Evolutionary conservation across 2,888 invertebrate genomes (phyloP).

Genomic region (Folsomia manolachei): DNA sequence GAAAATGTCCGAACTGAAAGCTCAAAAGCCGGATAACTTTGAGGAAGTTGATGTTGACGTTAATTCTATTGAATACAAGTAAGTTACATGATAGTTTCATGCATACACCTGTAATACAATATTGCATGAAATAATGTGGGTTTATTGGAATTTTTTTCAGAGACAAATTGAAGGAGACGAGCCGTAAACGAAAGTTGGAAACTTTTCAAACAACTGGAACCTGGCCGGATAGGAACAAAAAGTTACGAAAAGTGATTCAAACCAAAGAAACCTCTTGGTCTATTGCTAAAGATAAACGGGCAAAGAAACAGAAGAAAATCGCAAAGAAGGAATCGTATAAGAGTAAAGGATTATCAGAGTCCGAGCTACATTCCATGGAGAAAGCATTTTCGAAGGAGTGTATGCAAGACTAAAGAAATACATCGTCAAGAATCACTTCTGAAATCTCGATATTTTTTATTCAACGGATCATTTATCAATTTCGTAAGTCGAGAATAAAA

Average conservation of each 20-base stretch:
- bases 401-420: too few species aligned
- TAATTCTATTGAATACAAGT: slow-evolving; percentile 70
- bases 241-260: slow-evolving; percentile 58
- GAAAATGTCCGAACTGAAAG: slow-evolving; percentile 90
- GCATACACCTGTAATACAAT: slow-evolving; percentile 9
- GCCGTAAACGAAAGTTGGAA: slow-evolving; percentile 68
- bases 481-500: not conserved
- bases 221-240: slow-evolving; percentile 67
- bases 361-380: slow-evolving; percentile 73
- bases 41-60: slow-evolving; percentile 65
- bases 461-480: too few species aligned
- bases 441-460: not conserved
- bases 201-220: slow-evolving; percentile 70
- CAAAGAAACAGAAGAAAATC: slow-evolving; percentile 60
- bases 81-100: slow-evolving; percentile 27
- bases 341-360: slow-evolving; percentile 63
- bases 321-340: slow-evolving; percentile 57
- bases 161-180: slow-evolving; percentile 73
- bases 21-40: slow-evolving; percentile 61
- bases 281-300: slow-evolving; percentile 52
- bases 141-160: slow-evolving; percentile 51
- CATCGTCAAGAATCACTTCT: not conserved
- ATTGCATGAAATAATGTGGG: not conserved
- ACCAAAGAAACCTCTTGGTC: slow-evolving; percentile 62
- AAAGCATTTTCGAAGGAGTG: slow-evolving; percentile 53